These are phyloP conservation scores for Arothron firmamentum DNA, from an alignment of 2,113 vertebrate species.

Conservation along the genomic window DNA sequence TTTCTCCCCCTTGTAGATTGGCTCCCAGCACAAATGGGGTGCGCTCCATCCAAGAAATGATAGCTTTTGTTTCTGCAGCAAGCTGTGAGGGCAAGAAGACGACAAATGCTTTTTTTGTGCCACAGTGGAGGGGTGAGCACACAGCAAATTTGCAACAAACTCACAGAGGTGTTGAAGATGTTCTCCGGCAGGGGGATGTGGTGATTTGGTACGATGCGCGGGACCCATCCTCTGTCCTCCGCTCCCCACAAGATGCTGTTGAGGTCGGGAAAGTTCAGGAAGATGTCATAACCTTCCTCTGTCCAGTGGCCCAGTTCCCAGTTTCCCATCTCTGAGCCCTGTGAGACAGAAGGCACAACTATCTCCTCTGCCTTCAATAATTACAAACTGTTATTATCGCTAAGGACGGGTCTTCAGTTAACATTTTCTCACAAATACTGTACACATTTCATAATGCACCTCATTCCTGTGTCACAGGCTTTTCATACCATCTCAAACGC, in stretches of 20 bases:
- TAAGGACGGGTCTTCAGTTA: no score
- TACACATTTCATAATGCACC: no score
- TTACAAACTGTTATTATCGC: no score
- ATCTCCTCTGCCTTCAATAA: background rate
- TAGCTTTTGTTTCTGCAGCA: conserved; percentile 83
- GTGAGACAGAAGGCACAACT: background rate
- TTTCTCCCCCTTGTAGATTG: conserved; percentile 91
- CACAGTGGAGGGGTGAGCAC: no score
- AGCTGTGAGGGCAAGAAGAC: conserved; percentile 67
- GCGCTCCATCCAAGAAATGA: conserved; percentile 93
- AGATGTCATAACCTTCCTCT: conserved; percentile 93
- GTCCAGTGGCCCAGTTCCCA: conserved; percentile 95
- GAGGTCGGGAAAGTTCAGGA: conserved; percentile 92
- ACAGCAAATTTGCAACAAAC: conserved; percentile 8
- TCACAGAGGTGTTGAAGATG: conserved; percentile 77
- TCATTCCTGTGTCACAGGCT: background rate
- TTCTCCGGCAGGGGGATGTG: conserved; percentile 88
- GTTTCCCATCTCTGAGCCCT: conserved; percentile 95
- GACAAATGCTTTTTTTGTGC: background rate
- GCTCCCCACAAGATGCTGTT: conserved; percentile 89
- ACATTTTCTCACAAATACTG: no score
- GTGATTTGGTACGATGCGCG: conserved; percentile 84
- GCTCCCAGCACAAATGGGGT: conserved; percentile 91
- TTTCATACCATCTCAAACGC: conserved; percentile 81
- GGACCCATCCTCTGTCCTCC: conserved; percentile 85